Base-by-base conservation (phyloP, 2,888 invertebrate species). In the Dolichopus griseipennis region DNA sequence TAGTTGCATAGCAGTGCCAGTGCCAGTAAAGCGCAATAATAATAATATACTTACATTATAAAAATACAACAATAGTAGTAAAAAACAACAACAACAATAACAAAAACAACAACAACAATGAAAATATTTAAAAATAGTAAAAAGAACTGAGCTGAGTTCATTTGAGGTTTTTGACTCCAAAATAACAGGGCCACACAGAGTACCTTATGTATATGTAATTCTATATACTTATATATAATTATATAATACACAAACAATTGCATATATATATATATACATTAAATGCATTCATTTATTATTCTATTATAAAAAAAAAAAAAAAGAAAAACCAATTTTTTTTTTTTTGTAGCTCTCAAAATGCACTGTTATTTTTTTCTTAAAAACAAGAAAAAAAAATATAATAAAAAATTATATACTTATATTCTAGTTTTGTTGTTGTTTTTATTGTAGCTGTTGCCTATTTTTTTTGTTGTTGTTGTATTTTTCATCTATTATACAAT, bases 101-200 rank as follows among this genome's bases (percentile, higher is more conserved):
- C 43, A 18, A 52, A 52, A 52, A 52, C 52, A 52, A 52, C 7
- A 15, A 43, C 43, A 18, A 52, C 9, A 52, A 52, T 18, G 18
- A 52, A 52, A 52, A 52, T 6, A 18, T 52, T 52, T 52, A 52
- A 52, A 52, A 52, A 52, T 52, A 52, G 52, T 52, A 52, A 52
- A 52, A 27, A n/a, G n/a, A 52, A 52, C 52, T 52, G n/a, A 52
- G 52, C 52, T 52, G 52, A 52, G 52, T 52, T 52, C 52, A 52
- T 52, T 52, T 52, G 52, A 52, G 52, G 52, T 52, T 52, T 52
- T 52, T 52, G 52, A 52, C 52, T 52, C 18, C 52, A 52, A 52
- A 52, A 52, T 52, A 52, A 52, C 52, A 52, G 52, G 52, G 52
- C 52, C 52, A 52, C 52, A 52, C 52, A 52, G 6, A 52, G 52